Percentiles rank a stretch among this genome's conserved stretches.
Conservation (phyloP, 2,797 vertebrate genomes). For the Pseudochirops corinnae region DNA sequence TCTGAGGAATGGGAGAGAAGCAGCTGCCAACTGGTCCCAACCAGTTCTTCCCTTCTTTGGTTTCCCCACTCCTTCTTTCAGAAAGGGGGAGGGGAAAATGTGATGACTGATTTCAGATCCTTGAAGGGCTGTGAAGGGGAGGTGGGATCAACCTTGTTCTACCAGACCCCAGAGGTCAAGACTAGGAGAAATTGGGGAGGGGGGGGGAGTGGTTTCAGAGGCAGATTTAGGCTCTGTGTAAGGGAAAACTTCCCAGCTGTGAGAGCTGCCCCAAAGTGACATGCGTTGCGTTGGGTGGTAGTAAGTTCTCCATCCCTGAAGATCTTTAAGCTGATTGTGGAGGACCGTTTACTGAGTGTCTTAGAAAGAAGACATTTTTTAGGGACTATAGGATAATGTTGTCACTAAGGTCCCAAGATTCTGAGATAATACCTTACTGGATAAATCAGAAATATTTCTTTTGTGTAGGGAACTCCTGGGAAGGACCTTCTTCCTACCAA, state of each 20-base stretch:
- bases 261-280: too few relatives aligned
- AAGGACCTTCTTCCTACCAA: background rate
- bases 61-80: background rate
- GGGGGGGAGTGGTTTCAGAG: too few relatives aligned
- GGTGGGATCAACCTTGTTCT: background rate
- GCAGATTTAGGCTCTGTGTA: background rate
- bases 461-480: background rate
- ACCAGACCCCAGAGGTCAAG: background rate
- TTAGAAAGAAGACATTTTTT: background rate
- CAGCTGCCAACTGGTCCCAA: background rate
- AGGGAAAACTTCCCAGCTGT: background rate
- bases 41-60: background rate
- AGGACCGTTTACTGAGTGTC: background rate
- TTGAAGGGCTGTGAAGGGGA: background rate
- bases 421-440: background rate
- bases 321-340: background rate
- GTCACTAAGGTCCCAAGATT: background rate
- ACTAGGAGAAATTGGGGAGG: background rate
- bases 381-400: background rate
- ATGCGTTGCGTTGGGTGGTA: background rate
- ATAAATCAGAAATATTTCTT: background rate
- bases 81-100: background rate
- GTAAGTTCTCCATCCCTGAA: background rate
- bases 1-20: background rate
- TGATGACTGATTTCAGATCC: background rate